phyloP scores from a whole-genome alignment of 1,140 invertebrate species.

The Drosophila sp. region DNA sequence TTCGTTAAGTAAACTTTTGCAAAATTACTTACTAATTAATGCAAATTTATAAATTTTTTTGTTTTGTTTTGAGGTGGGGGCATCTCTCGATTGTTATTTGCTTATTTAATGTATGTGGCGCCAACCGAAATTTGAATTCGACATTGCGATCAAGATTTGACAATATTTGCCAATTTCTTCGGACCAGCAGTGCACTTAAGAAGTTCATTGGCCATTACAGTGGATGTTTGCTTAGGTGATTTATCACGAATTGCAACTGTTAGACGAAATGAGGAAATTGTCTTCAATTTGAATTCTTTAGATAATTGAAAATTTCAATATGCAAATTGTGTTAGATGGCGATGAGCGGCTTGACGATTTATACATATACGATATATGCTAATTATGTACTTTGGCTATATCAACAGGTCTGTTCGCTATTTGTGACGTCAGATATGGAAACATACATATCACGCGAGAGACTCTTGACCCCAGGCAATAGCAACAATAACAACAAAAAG shows the following conservation, averaged over 20 bases:
- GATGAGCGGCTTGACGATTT: background rate
- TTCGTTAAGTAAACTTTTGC: no score
- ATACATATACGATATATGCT: background rate
- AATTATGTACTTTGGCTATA: slow-evolving; percentile 2
- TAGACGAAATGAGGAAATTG: background rate
- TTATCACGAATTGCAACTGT: slow-evolving; percentile 5
- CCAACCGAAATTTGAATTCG: background rate
- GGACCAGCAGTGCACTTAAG: background rate
- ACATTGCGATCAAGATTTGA: background rate
- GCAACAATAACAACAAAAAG: background rate
- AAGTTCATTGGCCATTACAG: background rate
- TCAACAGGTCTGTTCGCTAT: background rate
- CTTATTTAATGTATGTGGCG: slow-evolving; percentile 12
- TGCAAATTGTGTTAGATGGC: slow-evolving; percentile 2
- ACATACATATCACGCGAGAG: slow-evolving; percentile 3
- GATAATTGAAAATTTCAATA: slow-evolving; percentile 5
- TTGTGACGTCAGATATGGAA: slow-evolving; percentile 8
- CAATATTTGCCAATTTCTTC: background rate
- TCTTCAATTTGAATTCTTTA: slow-evolving; percentile 2
- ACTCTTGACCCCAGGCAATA: slow-evolving; percentile 8
- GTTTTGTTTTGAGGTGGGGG: no score
- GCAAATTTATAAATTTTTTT: no score
- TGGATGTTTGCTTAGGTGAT: background rate
- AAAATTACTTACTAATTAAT: no score
- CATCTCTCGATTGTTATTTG: slow-evolving; percentile 1